Conservation (phyloP, 2,113 vertebrate species). For the Vicugna pacos region DNA sequence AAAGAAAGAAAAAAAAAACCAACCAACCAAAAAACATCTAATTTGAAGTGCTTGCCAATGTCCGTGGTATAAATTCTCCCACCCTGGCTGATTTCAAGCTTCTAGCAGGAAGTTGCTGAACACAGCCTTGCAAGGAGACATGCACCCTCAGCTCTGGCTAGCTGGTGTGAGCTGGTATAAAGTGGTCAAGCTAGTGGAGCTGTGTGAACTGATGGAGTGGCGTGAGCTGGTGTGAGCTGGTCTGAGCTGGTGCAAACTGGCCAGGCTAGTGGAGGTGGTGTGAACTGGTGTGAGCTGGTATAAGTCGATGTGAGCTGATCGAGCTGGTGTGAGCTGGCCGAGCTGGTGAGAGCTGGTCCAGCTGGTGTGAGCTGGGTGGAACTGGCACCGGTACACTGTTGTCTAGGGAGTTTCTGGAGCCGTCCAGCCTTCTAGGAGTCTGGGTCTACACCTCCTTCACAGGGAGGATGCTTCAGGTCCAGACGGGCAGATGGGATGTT, state of each 20-base stretch:
- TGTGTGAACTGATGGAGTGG: neutral
- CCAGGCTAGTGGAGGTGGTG: rapidly evolving
- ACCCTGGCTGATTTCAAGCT: rapidly evolving
- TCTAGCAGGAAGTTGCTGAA: no score
- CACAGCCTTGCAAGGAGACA: neutral
- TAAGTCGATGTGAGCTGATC: no score
- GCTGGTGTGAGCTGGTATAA: neutral
- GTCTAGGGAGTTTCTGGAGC: neutral
- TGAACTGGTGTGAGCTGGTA: neutral
- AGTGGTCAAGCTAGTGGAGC: no score
- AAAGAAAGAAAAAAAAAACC: neutral
- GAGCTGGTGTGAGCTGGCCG: neutral
- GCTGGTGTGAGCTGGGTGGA: neutral
- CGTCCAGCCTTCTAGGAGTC: neutral
- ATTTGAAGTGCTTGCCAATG: rapidly evolving
- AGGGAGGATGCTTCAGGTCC: no score
- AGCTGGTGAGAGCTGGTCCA: neutral
- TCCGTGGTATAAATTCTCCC: neutral
- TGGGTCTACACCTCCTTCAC: neutral
- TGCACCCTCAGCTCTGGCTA: rapidly evolving
- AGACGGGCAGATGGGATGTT: neutral
- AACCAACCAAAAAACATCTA: neutral
- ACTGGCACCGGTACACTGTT: neutral
- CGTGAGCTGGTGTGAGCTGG: neutral
- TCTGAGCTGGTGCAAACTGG: neutral